A percentile compares a stretch with the other conserved stretches of the same genome.
Conservation (phyloP, 2,888 invertebrate genomes). For the Furcula furcula region DNA sequence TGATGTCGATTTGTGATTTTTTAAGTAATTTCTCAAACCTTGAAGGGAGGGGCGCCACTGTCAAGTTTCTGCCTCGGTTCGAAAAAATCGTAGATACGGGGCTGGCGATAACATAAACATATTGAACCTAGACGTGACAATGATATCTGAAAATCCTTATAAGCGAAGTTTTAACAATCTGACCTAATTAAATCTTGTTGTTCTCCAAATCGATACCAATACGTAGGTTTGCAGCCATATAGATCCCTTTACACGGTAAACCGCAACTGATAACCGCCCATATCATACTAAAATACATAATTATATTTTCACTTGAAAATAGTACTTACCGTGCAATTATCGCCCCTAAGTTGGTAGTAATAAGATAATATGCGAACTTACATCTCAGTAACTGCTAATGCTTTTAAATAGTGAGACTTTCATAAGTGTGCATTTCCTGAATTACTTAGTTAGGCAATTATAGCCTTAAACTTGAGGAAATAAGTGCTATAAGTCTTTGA, state of each 20-base stretch:
- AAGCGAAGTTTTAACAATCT: conserved; percentile 6
- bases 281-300: conserved; percentile 27
- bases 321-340: conserved; percentile 3
- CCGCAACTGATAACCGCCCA: conserved; percentile 29
- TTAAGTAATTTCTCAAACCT: too few species aligned
- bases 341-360: background rate
- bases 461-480: conserved; percentile 14
- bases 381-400: conserved; percentile 1
- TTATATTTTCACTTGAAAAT: conserved; percentile 3
- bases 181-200: conserved; percentile 8
- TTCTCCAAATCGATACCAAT: conserved; percentile 18
- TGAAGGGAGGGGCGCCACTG: too few species aligned
- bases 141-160: too few species aligned
- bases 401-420: conserved; percentile 16
- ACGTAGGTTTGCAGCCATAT: conserved; percentile 45
- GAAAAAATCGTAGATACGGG: too few species aligned
- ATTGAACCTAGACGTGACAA: too few species aligned
- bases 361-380: conserved; percentile 2
- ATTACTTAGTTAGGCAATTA: conserved; percentile 12
- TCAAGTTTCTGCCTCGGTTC: too few species aligned
- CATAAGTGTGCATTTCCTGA: conserved; percentile 15
- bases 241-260: conserved; percentile 38
- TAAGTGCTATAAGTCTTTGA: conserved; percentile 18
- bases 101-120: too few species aligned
- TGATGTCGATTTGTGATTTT: too few species aligned